Evolutionary conservation across 2,888 invertebrate genomes (phyloP).

Genomic region (Drosophila kokeensis): DNA sequence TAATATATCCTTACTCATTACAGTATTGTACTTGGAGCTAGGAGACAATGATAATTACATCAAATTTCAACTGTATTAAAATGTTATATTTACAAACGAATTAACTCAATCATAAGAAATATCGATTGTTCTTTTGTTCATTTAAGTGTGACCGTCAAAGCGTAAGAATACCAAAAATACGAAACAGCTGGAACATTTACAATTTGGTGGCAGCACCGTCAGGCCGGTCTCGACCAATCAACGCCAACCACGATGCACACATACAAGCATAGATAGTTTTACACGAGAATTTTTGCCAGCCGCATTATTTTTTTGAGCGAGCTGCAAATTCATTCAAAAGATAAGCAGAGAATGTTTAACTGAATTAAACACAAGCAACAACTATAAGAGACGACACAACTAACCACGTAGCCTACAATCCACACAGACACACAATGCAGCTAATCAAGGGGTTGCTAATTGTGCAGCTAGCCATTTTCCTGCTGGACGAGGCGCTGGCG

Average conservation of each 20-base stretch:
- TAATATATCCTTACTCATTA: neutral
- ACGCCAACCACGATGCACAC: conserved; percentile 76
- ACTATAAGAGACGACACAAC: conserved; percentile 1
- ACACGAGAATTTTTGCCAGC: conserved; percentile 63
- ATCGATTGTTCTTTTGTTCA: neutral
- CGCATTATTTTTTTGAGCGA: conserved; percentile 41
- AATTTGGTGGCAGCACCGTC: conserved; percentile 40
- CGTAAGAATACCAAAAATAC: conserved; percentile 25
- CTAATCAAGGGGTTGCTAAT: conserved; percentile 60
- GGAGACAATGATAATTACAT: neutral
- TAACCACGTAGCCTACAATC: conserved; percentile 31
- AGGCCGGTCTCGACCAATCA: conserved; percentile 76
- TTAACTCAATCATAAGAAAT: neutral
- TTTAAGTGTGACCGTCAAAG: conserved; percentile 18
- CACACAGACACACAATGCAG: conserved; percentile 60
- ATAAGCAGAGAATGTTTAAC: conserved; percentile 45
- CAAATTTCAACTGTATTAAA: neutral
- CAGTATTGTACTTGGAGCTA: neutral
- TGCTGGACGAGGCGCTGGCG: conserved; percentile 83
- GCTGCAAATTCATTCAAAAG: conserved; percentile 17
- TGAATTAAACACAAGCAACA: conserved; percentile 24
- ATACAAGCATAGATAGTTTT: conserved; percentile 59
- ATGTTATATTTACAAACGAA: neutral
- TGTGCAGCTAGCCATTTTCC: conserved; percentile 67
- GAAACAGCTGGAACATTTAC: conserved; percentile 31